phyloP scores from a whole-genome alignment of 2,888 invertebrate genomes.

The Microdon myrmicae region DNA sequence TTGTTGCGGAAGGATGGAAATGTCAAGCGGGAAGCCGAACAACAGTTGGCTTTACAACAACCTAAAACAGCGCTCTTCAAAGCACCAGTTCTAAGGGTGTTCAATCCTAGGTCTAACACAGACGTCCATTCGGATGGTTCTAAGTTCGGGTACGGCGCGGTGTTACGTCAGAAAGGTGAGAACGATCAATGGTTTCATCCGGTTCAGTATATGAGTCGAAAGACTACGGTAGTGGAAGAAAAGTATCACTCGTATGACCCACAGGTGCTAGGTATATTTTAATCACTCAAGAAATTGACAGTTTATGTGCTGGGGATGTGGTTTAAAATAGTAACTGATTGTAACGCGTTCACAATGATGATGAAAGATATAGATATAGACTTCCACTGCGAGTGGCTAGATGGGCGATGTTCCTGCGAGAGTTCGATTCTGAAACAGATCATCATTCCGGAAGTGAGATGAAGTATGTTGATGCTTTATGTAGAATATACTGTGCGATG shows the following conservation, averaged over 20 bases:
- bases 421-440: slow-evolving; percentile 13
- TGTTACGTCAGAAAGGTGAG: no score
- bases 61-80: no score
- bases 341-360: slow-evolving; percentile 48
- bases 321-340: slow-evolving; percentile 45
- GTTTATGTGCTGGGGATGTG: slow-evolving; percentile 37
- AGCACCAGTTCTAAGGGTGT: no score
- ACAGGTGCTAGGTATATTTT: slow-evolving; percentile 54
- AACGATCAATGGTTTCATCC: slow-evolving; percentile 52
- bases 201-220: slow-evolving; percentile 53
- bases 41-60: slow-evolving; percentile 51
- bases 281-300: slow-evolving; percentile 54
- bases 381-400: no score
- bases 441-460: slow-evolving; percentile 9
- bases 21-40: slow-evolving; percentile 50
- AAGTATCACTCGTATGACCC: slow-evolving; percentile 55
- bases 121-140: no score
- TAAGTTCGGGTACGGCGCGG: no score
- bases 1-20: slow-evolving; percentile 42
- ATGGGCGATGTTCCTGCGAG: slow-evolving; percentile 26
- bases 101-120: no score
- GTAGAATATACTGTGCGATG: slow-evolving; percentile 4
- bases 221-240: slow-evolving; percentile 49
- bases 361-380: slow-evolving; percentile 44
- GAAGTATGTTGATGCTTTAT: slow-evolving; percentile 23